phyloP scores from a whole-genome alignment of 2,888 invertebrate genomes.

The Meghimatium bilineatum region DNA sequence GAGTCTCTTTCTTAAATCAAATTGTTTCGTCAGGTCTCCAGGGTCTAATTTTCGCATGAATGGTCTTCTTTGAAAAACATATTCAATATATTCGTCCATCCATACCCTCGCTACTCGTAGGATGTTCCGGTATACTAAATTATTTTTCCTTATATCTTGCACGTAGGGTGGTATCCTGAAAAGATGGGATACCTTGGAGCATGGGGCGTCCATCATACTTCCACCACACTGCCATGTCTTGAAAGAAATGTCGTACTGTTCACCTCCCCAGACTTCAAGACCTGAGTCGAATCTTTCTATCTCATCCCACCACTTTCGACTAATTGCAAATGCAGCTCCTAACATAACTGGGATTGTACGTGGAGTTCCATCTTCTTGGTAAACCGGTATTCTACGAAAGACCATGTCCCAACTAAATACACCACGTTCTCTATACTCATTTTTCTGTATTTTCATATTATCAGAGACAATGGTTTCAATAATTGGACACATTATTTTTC shows the following conservation, averaged over 20 bases:
- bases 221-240: conserved; percentile 65
- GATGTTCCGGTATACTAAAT: conserved; percentile 1
- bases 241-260: too few species aligned
- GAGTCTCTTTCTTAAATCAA: too few species aligned
- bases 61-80: conserved; percentile 14
- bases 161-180: conserved; percentile 12
- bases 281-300: too few species aligned
- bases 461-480: conserved; percentile 21
- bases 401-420: conserved; percentile 20
- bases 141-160: not conserved
- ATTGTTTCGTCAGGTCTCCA: conserved; percentile 21
- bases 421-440: too few species aligned
- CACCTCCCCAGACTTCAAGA: too few species aligned
- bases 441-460: not conserved
- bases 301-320: too few species aligned
- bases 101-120: conserved; percentile 35
- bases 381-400: not conserved
- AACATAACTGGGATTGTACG: conserved; percentile 75
- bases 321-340: conserved; percentile 96
- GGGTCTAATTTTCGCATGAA: conserved; percentile 17
- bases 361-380: conserved; percentile 37
- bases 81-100: too few species aligned
- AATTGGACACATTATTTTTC: conserved; percentile 47
- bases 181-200: conserved; percentile 57
- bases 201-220: conserved; percentile 54